Conservation (phyloP, 2,113 vertebrate genomes). For the Cyanoramphus novaezelandiae region DNA sequence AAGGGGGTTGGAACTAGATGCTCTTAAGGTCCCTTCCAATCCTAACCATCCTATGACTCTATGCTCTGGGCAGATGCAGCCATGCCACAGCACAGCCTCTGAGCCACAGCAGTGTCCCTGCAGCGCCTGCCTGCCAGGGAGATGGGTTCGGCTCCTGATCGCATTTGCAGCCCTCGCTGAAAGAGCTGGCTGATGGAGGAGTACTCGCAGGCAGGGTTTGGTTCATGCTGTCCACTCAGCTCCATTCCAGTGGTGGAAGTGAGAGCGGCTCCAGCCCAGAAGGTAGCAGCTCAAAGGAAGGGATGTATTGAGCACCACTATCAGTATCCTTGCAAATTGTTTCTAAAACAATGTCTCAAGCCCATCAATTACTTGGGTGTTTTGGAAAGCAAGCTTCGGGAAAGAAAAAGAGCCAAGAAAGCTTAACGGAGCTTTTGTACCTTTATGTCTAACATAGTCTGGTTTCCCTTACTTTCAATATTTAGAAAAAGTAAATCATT, state of each 20-base stretch:
- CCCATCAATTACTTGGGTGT: constrained; percentile 28
- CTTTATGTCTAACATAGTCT: constrained; percentile 31
- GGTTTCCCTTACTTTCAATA: constrained; percentile 14
- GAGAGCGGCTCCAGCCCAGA: constrained; percentile 44
- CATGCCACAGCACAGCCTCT: fast-evolving
- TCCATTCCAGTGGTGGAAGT: constrained; percentile 32
- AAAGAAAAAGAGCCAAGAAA: constrained; percentile 15
- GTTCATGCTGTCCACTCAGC: not conserved
- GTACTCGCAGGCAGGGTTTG: not conserved
- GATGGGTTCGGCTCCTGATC: not conserved
- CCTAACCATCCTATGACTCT: not conserved
- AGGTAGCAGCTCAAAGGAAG: constrained; percentile 46
- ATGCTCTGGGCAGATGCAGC: not conserved
- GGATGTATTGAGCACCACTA: constrained; percentile 51
- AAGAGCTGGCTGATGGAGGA: not conserved
- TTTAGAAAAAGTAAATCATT: not conserved
- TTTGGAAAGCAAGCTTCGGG: constrained; percentile 53
- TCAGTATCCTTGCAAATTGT: constrained; percentile 48
- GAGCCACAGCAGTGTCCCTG: not conserved
- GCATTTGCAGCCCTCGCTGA: fast-evolving
- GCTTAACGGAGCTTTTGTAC: not conserved
- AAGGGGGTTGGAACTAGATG: not conserved
- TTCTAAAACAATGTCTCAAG: constrained; percentile 60
- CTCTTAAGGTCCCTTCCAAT: not conserved
- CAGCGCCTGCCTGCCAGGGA: fast-evolving